Evolutionary conservation across 2,113 vertebrate species (phyloP), one percentile per base, ranked within the genome.

Genomic region (Colistium nudipinnis): DNA sequence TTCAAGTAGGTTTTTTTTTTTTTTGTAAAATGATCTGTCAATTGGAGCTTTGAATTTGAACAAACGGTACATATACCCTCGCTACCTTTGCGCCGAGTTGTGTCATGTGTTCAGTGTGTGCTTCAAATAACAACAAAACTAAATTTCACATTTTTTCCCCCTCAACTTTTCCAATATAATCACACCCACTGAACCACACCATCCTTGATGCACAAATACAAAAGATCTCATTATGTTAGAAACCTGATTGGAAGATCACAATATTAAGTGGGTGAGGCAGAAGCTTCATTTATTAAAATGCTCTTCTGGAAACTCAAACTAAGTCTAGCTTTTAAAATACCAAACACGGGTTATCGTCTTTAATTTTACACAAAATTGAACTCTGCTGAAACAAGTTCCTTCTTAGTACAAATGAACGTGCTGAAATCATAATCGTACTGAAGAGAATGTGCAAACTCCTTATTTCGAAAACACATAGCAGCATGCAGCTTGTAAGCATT

Each of bases 1-100:
- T 90, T 90, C 88, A 90, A 88, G 88, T 83, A 82, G 52, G 51
- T n/a, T 41, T 72, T 59, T 49, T 1, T 57, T 49, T n/a, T n/a
- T n/a, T n/a, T n/a, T n/a, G 1, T 0, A 44, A 63, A 65, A 63
- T 65, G 49, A 57, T 30, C 4, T 2, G n/a, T 22, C 47, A 56
- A 63, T 19, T 36, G 3, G 17, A 10, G 28, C 14, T 22, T 48
- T 30, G 16, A 9, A 78, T 48, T 22, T 45, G 59, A 74, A 48
- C 31, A 36, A 56, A 62, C 27, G 12, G 47, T 49, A 19, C 48
- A 41, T 53, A 44, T 39, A 6, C 36, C 25, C 19, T 43, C 0
- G 54, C 75, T 67, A 72, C 10, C 1, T 67, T 47, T 45, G 44
- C 62, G 56, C 57, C 4, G 10, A 51, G 27, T 7, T 41, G n/a